phyloP scores from a whole-genome alignment of 2,797 vertebrate species.

The Pangasius krempfi region DNA sequence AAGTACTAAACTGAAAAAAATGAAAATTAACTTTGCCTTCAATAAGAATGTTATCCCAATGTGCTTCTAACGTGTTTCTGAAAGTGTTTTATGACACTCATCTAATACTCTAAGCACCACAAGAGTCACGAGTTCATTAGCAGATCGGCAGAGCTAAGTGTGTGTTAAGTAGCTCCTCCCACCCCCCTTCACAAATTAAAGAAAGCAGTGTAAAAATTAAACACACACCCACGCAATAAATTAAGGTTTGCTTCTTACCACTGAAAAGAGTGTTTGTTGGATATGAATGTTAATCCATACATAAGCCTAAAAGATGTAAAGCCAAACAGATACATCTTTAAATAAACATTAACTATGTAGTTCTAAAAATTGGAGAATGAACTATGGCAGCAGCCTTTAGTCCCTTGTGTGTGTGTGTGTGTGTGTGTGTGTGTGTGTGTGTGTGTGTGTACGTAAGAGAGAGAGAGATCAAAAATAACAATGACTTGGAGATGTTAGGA shows the following conservation, averaged over 20 bases:
- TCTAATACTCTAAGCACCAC: slow-evolving; percentile 15
- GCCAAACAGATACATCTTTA: slow-evolving; percentile 45
- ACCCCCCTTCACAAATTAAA: neutral
- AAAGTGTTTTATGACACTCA: neutral
- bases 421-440: neutral
- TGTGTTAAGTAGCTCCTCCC: slow-evolving; percentile 19
- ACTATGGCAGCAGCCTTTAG: slow-evolving; percentile 26
- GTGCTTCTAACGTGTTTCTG: neutral
- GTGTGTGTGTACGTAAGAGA: too few species aligned
- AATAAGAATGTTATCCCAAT: neutral
- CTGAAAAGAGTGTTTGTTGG: slow-evolving; percentile 6
- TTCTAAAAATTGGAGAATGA: slow-evolving; percentile 30
- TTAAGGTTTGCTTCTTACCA: slow-evolving; percentile 47
- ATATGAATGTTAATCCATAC: slow-evolving; percentile 26
- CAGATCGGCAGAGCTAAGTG: slow-evolving; percentile 14
- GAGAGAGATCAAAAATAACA: slow-evolving; percentile 19
- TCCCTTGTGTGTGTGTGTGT: slow-evolving; percentile 3
- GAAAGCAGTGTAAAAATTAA: slow-evolving; percentile 46
- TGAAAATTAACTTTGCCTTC: neutral
- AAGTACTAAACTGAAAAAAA: neutral
- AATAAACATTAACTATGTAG: slow-evolving; percentile 43
- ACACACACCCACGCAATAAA: slow-evolving; percentile 51
- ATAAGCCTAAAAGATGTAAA: slow-evolving; percentile 21
- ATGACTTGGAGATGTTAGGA: slow-evolving; percentile 78
- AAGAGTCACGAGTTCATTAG: neutral